These are phyloP conservation scores for Hipposideros larvatus DNA, from an alignment of 2,797 vertebrate species.

Conservation along the genomic window DNA sequence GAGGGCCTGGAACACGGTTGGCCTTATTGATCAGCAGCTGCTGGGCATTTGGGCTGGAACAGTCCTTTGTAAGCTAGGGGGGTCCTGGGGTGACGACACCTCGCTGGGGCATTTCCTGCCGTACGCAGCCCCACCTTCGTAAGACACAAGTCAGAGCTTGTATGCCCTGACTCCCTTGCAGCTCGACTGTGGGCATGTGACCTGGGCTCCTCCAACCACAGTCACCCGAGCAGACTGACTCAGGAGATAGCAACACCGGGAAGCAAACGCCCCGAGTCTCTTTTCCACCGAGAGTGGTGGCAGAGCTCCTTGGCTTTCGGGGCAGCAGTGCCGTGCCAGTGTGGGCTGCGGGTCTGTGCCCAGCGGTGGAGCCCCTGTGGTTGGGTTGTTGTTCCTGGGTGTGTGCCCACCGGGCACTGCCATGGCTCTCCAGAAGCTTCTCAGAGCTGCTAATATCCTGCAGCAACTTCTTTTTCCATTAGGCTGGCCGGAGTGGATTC, in stretches of 20 bases:
- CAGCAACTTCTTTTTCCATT: neutral
- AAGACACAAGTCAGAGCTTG: neutral
- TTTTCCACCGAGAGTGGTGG: accelerated
- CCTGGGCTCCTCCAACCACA: neutral
- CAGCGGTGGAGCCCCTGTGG: neutral
- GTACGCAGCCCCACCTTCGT: accelerated
- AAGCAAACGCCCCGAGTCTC: neutral
- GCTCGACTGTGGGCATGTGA: neutral
- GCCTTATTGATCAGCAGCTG: no score
- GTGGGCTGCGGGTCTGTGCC: neutral
- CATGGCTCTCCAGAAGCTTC: neutral
- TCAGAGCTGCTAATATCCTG: neutral
- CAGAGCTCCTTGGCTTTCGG: neutral
- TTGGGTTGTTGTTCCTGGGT: neutral
- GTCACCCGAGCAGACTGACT: neutral
- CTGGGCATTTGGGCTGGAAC: neutral
- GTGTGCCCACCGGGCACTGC: neutral
- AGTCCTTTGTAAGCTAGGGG: neutral
- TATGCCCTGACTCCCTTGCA: neutral
- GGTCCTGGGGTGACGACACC: neutral
- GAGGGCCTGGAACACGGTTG: neutral
- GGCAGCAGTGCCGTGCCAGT: neutral
- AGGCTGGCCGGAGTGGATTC: neutral
- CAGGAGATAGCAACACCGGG: no score
- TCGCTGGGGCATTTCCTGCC: neutral